Percentiles rank a stretch among this genome's conserved stretches.
phyloP scores from a whole-genome alignment of 2,888 invertebrate species.

The Pelosia muscerda region DNA sequence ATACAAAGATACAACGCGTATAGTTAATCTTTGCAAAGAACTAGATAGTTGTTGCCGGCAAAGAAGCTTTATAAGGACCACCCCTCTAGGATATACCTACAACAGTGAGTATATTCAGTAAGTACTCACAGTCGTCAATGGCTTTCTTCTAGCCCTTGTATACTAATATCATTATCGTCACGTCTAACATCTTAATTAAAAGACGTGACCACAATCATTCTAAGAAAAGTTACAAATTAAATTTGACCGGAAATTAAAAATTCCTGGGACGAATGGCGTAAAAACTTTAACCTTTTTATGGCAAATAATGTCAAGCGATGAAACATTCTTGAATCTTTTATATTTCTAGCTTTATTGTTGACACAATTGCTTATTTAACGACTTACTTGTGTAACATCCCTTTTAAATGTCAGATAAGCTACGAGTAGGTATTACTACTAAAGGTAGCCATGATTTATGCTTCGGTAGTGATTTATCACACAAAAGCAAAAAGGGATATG shows the following conservation, averaged over 20 bases:
- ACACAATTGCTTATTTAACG: conserved; percentile 45
- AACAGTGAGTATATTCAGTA: neutral
- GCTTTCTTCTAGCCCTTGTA: neutral
- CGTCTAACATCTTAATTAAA: conserved; percentile 19
- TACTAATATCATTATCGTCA: neutral
- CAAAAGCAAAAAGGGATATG: neutral
- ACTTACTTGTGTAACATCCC: conserved; percentile 33
- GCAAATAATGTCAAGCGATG: conserved; percentile 54
- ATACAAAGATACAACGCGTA: too few species aligned
- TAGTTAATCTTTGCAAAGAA: too few species aligned
- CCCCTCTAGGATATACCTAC: neutral
- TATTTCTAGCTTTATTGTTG: conserved; percentile 39
- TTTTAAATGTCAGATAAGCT: conserved; percentile 28
- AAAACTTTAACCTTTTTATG: conserved; percentile 54
- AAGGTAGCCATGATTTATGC: conserved; percentile 12
- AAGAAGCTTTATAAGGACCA: too few species aligned
- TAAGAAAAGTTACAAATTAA: conserved; percentile 57
- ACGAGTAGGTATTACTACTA: neutral
- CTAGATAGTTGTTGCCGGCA: too few species aligned
- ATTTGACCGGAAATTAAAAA: conserved; percentile 76
- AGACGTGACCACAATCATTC: conserved; percentile 45
- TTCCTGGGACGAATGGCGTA: conserved; percentile 59
- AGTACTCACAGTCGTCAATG: neutral
- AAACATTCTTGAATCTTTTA: conserved; percentile 43
- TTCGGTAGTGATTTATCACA: neutral